These are phyloP conservation scores for Rhingia campestris DNA, from an alignment of 2,888 invertebrate species.

Conservation along the genomic window DNA sequence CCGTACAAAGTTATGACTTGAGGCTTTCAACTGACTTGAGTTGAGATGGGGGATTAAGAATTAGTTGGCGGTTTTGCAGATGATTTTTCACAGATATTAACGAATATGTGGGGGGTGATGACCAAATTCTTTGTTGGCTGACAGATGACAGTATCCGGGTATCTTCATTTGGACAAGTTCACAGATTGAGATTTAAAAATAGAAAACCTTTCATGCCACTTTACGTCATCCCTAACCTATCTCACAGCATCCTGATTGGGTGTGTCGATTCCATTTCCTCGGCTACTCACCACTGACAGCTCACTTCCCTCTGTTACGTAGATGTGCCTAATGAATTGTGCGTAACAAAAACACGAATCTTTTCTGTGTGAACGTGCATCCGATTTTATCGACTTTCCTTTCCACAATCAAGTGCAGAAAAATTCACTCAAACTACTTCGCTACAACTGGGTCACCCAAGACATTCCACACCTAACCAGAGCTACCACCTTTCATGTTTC, in stretches of 20 bases:
- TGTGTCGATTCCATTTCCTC: conserved; percentile 25
- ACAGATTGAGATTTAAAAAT: no score
- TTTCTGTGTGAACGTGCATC: conserved; percentile 27
- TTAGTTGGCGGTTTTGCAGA: background rate
- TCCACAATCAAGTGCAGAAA: conserved; percentile 53
- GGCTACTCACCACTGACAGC: conserved; percentile 14
- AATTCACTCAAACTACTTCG: conserved; percentile 9
- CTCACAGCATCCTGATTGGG: no score
- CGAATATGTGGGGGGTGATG: background rate
- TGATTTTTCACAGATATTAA: background rate
- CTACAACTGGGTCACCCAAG: conserved; percentile 57
- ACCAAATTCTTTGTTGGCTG: background rate
- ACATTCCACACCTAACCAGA: conserved; percentile 61
- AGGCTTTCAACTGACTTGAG: conserved; percentile 3
- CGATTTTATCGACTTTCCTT: conserved; percentile 57
- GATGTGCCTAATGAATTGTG: background rate
- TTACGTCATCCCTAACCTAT: no score
- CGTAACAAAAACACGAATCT: background rate
- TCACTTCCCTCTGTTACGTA: conserved; percentile 34
- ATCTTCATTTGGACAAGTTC: no score
- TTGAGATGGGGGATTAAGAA: background rate
- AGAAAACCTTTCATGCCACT: no score
- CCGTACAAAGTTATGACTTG: conserved; percentile 15
- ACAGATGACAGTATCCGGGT: no score
- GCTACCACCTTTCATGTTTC: conserved; percentile 28